Conservation (phyloP, 2,888 invertebrate genomes). For the Lycophotia porphyrea region DNA sequence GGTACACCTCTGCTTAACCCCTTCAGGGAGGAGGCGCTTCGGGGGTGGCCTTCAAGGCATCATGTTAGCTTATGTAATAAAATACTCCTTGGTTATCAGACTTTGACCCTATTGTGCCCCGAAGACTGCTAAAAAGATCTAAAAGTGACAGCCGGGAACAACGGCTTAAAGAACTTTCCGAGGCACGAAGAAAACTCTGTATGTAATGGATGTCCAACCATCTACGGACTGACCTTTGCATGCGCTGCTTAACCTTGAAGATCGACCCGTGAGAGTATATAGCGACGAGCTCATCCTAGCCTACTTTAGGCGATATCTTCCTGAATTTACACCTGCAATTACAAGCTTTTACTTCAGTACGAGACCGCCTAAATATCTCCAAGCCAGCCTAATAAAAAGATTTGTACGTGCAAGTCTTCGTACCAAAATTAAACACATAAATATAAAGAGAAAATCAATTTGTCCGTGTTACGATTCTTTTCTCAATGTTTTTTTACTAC, state of each 20-base stretch:
- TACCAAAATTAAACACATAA: constrained; percentile 63
- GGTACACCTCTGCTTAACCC: too few relatives aligned
- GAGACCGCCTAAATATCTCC: constrained; percentile 26
- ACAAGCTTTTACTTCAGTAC: background rate
- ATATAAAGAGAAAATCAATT: constrained; percentile 63
- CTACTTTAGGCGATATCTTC: constrained; percentile 8
- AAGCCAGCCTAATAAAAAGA: constrained; percentile 31
- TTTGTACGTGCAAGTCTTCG: constrained; percentile 35
- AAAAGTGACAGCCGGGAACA: background rate
- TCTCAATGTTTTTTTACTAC: constrained; percentile 65
- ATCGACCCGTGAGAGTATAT: background rate
- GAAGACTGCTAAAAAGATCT: background rate
- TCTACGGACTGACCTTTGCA: background rate
- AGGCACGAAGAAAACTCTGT: background rate
- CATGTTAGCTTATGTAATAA: too few relatives aligned
- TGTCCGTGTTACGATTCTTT: constrained; percentile 62
- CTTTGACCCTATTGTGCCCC: too few relatives aligned
- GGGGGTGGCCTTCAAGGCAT: too few relatives aligned
- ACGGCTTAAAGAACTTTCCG: background rate
- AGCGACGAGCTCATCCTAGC: background rate
- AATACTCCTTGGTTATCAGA: too few relatives aligned
- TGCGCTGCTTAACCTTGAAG: background rate
- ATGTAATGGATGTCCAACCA: background rate
- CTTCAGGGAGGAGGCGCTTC: too few relatives aligned
- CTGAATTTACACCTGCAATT: constrained; percentile 35